These are phyloP conservation scores for Limnephilus auricula DNA, from an alignment of 2,888 invertebrate genomes.

Conservation along the genomic window DNA sequence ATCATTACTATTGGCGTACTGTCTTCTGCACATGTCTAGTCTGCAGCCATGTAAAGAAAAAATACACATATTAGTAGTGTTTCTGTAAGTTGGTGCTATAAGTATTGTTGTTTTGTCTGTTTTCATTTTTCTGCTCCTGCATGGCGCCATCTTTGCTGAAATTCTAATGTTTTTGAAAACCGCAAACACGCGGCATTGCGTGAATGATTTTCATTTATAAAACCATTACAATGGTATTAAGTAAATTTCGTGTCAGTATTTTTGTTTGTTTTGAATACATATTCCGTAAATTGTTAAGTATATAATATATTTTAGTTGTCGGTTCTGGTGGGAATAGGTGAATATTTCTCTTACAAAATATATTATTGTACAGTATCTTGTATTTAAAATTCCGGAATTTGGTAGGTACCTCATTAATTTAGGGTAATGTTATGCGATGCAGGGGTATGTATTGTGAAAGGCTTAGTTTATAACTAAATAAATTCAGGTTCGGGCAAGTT, in stretches of 20 bases:
- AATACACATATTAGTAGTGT: conserved; percentile 69
- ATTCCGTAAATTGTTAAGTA: not conserved
- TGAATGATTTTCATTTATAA: not conserved
- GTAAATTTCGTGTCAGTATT: not conserved
- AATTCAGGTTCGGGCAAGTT: not conserved
- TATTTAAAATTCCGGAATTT: not conserved
- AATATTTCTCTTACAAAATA: not conserved
- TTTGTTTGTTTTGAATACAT: not conserved
- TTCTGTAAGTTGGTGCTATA: conserved; percentile 22
- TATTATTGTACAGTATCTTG: not conserved
- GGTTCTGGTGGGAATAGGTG: not conserved
- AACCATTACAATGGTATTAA: not conserved
- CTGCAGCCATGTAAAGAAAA: conserved; percentile 86
- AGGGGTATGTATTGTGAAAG: not conserved
- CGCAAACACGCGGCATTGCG: not conserved
- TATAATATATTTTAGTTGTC: not conserved
- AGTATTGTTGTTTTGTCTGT: conserved; percentile 26
- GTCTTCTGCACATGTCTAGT: conserved; percentile 99
- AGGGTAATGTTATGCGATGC: not conserved
- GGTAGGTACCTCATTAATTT: not conserved
- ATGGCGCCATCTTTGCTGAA: conserved; percentile 35
- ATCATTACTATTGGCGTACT: conserved; percentile 91
- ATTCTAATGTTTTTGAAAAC: not conserved
- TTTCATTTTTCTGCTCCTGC: not conserved
- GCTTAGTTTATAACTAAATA: not conserved